phyloP scores from a whole-genome alignment of 2,113 vertebrate genomes.

The Carettochelys insculpta region DNA sequence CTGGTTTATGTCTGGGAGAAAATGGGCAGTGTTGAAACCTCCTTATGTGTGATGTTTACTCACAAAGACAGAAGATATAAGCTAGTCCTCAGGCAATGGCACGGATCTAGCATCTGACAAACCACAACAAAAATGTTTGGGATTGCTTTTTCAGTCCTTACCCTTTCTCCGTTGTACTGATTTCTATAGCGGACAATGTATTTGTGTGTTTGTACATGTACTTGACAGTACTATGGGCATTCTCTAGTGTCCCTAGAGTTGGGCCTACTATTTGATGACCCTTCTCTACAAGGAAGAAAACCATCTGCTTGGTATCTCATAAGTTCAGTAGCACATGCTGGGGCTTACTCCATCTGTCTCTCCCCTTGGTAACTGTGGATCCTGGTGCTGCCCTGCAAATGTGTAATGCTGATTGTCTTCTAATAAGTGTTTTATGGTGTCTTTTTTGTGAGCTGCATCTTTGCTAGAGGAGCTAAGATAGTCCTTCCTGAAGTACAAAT shows the following conservation, averaged over 20 bases:
- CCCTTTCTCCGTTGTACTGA: accelerated
- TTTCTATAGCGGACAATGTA: neutral
- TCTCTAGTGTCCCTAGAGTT: neutral
- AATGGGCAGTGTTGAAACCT: neutral
- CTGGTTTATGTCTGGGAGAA: neutral
- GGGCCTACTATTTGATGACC: neutral
- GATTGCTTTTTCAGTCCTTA: accelerated
- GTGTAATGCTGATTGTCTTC: neutral
- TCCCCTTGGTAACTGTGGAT: neutral
- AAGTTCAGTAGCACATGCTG: too few species aligned
- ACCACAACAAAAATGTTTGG: neutral
- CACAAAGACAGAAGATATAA: neutral
- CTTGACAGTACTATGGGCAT: accelerated
- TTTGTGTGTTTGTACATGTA: neutral
- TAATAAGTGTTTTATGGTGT: neutral
- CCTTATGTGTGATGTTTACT: accelerated
- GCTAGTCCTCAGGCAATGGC: neutral
- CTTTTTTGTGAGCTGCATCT: neutral
- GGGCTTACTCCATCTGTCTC: neutral
- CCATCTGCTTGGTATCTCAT: neutral
- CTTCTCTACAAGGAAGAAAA: neutral
- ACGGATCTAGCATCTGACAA: neutral
- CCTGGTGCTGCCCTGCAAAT: neutral
- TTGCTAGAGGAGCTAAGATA: neutral
- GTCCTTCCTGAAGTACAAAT: neutral